Evolutionary conservation across 2,797 vertebrate genomes (phyloP).

Genomic region (Brotogeris chrysoptera): DNA sequence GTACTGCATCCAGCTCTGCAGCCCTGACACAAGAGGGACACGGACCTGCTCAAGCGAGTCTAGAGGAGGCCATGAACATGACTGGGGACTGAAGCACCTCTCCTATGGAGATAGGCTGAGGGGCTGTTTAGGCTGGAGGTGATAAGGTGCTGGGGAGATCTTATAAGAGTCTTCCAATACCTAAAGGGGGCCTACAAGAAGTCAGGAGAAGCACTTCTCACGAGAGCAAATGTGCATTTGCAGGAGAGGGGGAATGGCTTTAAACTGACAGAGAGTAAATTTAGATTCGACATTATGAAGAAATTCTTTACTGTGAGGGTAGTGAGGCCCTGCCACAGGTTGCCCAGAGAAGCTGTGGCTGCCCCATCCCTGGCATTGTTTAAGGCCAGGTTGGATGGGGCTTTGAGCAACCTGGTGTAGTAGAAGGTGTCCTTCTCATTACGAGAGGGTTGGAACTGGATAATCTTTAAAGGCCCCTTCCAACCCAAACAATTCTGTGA

Average conservation of each 20-base stretch:
- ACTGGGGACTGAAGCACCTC: not conserved
- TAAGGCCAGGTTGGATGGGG: not conserved
- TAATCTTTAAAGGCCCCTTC: not conserved
- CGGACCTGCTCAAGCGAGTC: not conserved
- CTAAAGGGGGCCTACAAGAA: not conserved
- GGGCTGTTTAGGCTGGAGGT: not conserved
- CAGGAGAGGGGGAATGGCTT: not conserved
- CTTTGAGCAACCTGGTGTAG: not conserved
- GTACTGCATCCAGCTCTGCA: not conserved
- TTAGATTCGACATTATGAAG: not conserved
- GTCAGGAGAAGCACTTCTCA: not conserved
- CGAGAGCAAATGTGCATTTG: not conserved
- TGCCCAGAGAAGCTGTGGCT: not conserved
- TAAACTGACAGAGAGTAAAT: not conserved
- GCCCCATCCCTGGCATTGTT: not conserved
- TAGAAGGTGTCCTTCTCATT: not conserved
- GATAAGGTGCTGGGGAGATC: not conserved
- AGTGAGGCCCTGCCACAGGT: not conserved
- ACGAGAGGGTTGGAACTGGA: not conserved
- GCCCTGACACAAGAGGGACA: not conserved
- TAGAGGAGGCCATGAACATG: not conserved
- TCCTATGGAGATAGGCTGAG: not conserved
- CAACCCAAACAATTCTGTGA: not conserved
- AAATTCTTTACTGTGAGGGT: not conserved
- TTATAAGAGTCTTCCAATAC: not conserved